Base-by-base conservation (phyloP, 2,888 invertebrate genomes). In the Mesoligia furuncula region DNA sequence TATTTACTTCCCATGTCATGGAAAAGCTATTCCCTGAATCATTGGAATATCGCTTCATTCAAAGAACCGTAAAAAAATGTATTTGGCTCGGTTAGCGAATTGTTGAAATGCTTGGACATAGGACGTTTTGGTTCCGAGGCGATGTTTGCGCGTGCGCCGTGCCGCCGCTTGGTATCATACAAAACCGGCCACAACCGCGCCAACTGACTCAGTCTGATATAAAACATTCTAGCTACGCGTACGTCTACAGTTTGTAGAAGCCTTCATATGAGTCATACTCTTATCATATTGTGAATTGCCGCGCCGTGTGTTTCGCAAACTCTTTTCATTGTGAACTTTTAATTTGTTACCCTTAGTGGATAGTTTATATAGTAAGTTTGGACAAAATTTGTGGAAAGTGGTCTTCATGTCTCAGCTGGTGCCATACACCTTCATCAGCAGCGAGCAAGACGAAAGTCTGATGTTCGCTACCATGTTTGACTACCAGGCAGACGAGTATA, bases 391-490 rank as follows among this genome's bases (percentile, higher is more conserved):
- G 93, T 93, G 93, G 85, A 93, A 95, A 93, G 90, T 91, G 90
- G 92, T 91, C 96, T 97, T 97, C 95, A 97, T 97, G 97, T 97
- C 97, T 96, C 97, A 97, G 96, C 93, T 97, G 97, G 97, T 97
- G 95, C 97, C 97, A 81, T 97, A 95, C 91, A 93, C 96, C 92
- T 92, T 94, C 83, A 89, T 92, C 91, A 95, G 91, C 93, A 90
- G 95, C 95, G 97, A 97, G 91, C 96, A 95, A 91, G 97, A 97
- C 95, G 97, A 97, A 90, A 95, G 96, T 95, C 96, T 97, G 67
- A 96, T 97, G 96, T 96, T 96, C 94, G 96, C 96, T 88, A 97
- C 97, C 85, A 97, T 97, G 97, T 97, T 97, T 92, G 97, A 97
- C 81, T 96, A 96, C 91, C 97, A 96, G 90, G 92, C 94, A 86